Evolutionary conservation across 2,113 vertebrate species (phyloP), one percentile per base, ranked within the genome.

Genomic region (Solea solea): DNA sequence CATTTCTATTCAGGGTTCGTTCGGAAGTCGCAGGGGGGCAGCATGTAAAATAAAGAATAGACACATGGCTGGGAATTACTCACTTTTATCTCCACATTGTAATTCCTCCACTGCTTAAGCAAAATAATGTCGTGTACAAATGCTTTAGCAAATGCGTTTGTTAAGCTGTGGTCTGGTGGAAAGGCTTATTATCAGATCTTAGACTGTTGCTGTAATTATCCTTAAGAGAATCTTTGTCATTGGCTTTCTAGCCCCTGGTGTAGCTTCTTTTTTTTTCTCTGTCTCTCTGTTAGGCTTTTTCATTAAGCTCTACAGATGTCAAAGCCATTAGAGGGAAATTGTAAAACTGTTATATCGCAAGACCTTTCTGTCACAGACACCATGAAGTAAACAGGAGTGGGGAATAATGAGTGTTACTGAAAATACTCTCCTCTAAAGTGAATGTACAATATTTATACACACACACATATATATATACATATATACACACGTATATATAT

Each of bases 141-240:
- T 64, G 66, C 76, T 82, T 84, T 80, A 83, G 59, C 42, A 34
- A 12, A 49, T 70, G 61, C 56, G 76, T 80, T 83, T 87, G 61
- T 85, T 72, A 70, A 50, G 49, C 75, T 56, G 57, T 21, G 50
- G 39, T 76, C 67, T 80, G 45, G 45, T 50, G 46, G 9, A 74
- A 75, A 46, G 54, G 28, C 55, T 51, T 71, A 72, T 87, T 83
- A 82, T 75, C 62, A 65, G 50, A 74, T 85, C 69, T 69, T 67
- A 76, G 28, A 53, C 58, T 71, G 72, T 61, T 54, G 42, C 62
- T 61, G 28, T 74, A 65, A 78, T 85, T 80, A 85, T 85, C 74
- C 80, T 45, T 28, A 54, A 60, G 65, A 73, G 49, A 80, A 77
- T 72, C 79, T 67, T 51, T 25, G 48, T 69, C 57, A 69, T 49